These are phyloP conservation scores for Serinus canaria DNA, from an alignment of 2,113 vertebrate genomes.

Conservation along the genomic window DNA sequence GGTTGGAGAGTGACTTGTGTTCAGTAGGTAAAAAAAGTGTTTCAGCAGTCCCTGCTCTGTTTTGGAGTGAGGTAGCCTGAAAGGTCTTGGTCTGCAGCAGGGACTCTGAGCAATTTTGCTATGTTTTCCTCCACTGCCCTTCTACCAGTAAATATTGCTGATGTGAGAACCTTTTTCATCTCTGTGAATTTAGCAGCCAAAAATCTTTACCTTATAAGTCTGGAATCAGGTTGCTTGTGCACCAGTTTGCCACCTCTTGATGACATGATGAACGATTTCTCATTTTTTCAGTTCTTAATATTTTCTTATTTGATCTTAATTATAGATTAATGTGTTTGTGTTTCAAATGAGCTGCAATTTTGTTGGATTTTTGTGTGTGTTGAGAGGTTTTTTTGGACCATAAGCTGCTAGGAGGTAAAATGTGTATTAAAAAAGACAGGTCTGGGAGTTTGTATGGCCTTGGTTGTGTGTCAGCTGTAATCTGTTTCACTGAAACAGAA, in stretches of 20 bases:
- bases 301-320: background rate
- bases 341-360: background rate
- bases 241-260: background rate
- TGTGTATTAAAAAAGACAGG: background rate
- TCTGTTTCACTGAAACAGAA: background rate
- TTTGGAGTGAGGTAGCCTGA: background rate
- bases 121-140: background rate
- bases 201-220: background rate
- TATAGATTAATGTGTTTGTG: background rate
- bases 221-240: background rate
- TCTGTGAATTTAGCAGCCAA: background rate
- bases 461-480: background rate
- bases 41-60: rapidly evolving
- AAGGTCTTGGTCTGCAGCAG: background rate
- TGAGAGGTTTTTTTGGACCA: background rate
- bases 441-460: background rate
- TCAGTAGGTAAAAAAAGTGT: background rate
- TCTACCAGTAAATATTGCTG: background rate
- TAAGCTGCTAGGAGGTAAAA: background rate
- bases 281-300: background rate
- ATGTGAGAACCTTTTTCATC: background rate
- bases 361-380: background rate
- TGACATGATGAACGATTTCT: background rate
- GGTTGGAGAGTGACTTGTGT: background rate
- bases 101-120: rapidly evolving